These are phyloP conservation scores for Vidua chalybeata DNA, from an alignment of 2,113 vertebrate species.

Conservation along the genomic window DNA sequence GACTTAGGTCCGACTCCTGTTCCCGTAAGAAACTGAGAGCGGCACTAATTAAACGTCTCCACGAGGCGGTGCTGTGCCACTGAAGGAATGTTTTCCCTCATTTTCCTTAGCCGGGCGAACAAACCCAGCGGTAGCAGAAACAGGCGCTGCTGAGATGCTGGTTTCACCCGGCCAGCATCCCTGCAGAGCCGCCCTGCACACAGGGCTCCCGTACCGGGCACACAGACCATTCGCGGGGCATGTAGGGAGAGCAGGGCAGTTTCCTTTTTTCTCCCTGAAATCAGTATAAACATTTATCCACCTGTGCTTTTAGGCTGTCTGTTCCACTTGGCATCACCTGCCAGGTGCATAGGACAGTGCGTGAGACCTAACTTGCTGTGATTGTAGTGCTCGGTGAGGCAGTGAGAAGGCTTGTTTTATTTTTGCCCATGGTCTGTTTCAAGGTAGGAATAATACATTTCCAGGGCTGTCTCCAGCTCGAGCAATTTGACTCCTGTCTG, in stretches of 20 bases:
- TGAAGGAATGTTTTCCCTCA: not conserved
- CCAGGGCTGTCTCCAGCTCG: not conserved
- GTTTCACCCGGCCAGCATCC: not conserved
- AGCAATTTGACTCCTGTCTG: not conserved
- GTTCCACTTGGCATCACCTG: not conserved
- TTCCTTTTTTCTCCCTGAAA: not conserved
- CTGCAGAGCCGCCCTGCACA: not conserved
- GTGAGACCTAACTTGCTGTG: not conserved
- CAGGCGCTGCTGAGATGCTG: not conserved
- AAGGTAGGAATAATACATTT: not conserved
- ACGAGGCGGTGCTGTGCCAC: conserved; percentile 42
- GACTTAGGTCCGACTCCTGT: fast-evolving
- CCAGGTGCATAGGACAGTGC: not conserved
- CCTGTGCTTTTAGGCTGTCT: not conserved
- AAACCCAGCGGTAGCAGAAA: fast-evolving
- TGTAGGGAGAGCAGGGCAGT: not conserved
- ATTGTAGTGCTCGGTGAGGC: not conserved
- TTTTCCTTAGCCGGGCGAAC: fast-evolving
- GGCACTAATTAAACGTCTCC: not conserved
- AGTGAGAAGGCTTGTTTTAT: not conserved
- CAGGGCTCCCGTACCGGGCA: fast-evolving
- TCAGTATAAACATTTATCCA: not conserved
- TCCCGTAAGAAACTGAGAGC: not conserved
- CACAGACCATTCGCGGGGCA: fast-evolving
- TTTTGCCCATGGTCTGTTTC: not conserved